A percentile compares a stretch with the other conserved stretches of the same genome.
Evolutionary conservation across 2,113 vertebrate species (phyloP).

Genomic region (Saccopteryx leptura): DNA sequence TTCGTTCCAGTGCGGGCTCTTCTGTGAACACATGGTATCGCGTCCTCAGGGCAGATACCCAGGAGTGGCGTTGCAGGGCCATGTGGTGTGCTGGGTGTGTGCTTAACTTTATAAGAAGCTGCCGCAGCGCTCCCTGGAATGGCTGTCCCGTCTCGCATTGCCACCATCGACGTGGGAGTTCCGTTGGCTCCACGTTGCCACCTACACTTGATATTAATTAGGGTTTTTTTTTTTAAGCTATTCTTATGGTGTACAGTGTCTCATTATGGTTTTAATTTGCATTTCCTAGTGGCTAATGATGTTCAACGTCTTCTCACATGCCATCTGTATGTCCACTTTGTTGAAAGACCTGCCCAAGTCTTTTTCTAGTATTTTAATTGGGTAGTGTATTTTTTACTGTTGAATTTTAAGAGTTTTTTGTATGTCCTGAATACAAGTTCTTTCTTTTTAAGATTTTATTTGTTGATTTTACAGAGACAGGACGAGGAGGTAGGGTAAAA

Average conservation of each 20-base stretch:
- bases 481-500: too few relatives aligned
- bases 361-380: not conserved
- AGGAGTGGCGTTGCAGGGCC: too few relatives aligned
- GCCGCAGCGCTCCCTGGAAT: not conserved
- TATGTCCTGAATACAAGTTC: not conserved
- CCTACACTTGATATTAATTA: not conserved
- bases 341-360: not conserved
- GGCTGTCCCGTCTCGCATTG: not conserved
- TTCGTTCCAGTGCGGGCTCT: not conserved
- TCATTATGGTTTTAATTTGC: not conserved
- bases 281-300: not conserved
- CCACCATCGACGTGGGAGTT: not conserved
- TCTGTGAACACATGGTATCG: not conserved
- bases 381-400: not conserved
- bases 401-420: not conserved
- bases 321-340: not conserved
- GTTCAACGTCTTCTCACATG: not conserved
- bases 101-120: not conserved
- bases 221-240: not conserved
- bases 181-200: not conserved
- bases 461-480: too few relatives aligned
- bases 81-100: fast-evolving
- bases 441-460: not conserved
- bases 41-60: not conserved
- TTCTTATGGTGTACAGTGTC: not conserved